phyloP scores from a whole-genome alignment of 2,797 vertebrate species.

The Bradypodion ventrale region DNA sequence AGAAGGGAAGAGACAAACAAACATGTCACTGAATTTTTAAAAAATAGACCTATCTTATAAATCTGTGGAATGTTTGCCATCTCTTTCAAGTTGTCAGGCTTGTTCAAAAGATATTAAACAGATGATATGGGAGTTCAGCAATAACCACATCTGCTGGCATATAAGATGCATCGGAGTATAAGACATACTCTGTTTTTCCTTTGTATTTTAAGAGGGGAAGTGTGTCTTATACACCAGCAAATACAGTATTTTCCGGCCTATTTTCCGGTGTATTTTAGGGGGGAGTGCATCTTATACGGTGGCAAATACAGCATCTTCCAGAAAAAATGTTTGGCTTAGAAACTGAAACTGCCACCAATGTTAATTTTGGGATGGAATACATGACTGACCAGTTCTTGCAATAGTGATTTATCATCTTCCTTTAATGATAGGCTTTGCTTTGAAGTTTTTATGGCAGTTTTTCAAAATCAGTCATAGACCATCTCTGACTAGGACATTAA shows the following conservation, averaged over 20 bases:
- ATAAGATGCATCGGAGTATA: too few relatives aligned
- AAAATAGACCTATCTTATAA: conserved; percentile 62
- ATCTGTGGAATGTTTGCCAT: conserved; percentile 56
- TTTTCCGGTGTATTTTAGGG: too few relatives aligned
- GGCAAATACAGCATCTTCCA: too few relatives aligned
- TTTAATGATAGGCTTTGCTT: background rate
- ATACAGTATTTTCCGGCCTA: too few relatives aligned
- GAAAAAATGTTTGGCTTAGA: background rate
- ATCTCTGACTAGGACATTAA: background rate
- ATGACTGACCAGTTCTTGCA: background rate
- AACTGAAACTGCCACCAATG: background rate
- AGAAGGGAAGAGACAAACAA: conserved; percentile 72
- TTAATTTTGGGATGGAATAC: background rate
- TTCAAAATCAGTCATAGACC: background rate
- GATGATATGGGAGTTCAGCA: conserved; percentile 10
- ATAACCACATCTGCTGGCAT: too few relatives aligned
- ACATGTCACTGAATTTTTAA: conserved; percentile 69
- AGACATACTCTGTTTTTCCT: too few relatives aligned
- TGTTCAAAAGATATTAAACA: conserved; percentile 1
- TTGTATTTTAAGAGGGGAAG: too few relatives aligned
- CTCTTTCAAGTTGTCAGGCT: conserved; percentile 42
- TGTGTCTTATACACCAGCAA: too few relatives aligned
- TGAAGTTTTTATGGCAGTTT: background rate
- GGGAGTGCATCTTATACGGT: too few relatives aligned
- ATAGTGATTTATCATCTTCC: background rate